Conservation (phyloP, 2,113 vertebrate genomes). For the Hipposideros armiger region DNA sequence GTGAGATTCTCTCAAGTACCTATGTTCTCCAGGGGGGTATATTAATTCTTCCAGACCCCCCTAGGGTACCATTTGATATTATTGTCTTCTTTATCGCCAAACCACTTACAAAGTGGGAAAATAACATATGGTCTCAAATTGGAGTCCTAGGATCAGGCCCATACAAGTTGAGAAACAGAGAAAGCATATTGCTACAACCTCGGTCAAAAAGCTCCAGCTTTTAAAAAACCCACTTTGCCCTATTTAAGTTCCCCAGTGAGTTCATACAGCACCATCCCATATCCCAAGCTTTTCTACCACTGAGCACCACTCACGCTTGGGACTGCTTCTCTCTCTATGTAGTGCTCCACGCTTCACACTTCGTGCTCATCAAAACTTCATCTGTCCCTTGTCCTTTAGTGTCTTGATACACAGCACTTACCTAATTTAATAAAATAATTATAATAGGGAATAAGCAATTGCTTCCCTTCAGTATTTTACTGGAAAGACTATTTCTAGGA, state of each 20-base stretch:
- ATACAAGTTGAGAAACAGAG: not conserved
- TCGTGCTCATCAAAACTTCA: not conserved
- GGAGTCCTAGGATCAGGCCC: not conserved
- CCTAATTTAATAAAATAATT: slow-evolving; percentile 13
- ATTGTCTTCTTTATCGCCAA: not conserved
- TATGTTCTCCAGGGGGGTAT: not conserved
- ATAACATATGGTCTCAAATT: not conserved
- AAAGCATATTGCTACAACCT: slow-evolving; percentile 24
- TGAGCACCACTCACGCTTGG: not conserved
- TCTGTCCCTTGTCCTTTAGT: not conserved
- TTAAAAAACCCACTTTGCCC: not conserved
- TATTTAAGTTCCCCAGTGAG: not conserved
- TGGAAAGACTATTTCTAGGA: not conserved
- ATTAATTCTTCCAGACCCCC: not conserved
- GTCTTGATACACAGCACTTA: not conserved
- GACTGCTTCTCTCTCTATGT: not conserved
- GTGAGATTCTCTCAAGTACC: not conserved
- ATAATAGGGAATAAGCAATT: not conserved
- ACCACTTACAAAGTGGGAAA: not conserved
- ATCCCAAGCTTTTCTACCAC: not conserved
- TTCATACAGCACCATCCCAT: not conserved
- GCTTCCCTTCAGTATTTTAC: slow-evolving; percentile 1
- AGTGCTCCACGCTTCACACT: not conserved
- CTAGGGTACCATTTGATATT: not conserved
- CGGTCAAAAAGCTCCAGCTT: not conserved